A percentile compares a stretch with the other conserved stretches of the same genome.
These are phyloP conservation scores for Blastomussa wellsi DNA, from an alignment of 92 coral and sea anemone genomes.

Conservation along the genomic window DNA sequence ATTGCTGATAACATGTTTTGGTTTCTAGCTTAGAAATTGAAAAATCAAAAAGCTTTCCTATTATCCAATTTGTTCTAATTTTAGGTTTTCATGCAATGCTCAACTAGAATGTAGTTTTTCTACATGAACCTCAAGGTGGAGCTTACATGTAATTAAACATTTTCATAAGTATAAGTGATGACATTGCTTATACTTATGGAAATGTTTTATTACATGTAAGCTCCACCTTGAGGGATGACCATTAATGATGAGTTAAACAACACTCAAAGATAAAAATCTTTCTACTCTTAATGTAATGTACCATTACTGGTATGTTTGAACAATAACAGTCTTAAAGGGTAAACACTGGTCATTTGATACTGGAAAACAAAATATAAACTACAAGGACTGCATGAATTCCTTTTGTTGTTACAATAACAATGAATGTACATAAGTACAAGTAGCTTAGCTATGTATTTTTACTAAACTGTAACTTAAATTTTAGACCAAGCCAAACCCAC, in stretches of 20 bases:
- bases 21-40: not conserved
- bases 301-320: conserved; percentile 2
- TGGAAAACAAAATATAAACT: not conserved
- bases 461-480: not conserved
- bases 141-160: too few species aligned
- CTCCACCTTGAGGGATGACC: conserved; percentile 11
- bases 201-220: not conserved
- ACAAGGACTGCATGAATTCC: not conserved
- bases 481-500: conserved; percentile 51
- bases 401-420: conserved; percentile 1
- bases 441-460: not conserved
- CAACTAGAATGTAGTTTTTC: conserved; percentile 16
- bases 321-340: conserved; percentile 12
- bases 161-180: too few species aligned
- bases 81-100: not conserved
- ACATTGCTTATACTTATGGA: too few species aligned
- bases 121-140: too few species aligned
- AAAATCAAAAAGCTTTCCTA: conserved; percentile 15
- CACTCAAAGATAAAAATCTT: conserved; percentile 4
- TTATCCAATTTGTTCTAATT: not conserved
- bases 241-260: too few species aligned
- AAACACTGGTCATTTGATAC: conserved; percentile 5
- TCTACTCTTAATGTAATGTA: not conserved
- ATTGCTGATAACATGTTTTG: too few species aligned
- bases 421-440: not conserved